phyloP scores from a whole-genome alignment of 2,888 invertebrate species.

The Noctua fimbriata region DNA sequence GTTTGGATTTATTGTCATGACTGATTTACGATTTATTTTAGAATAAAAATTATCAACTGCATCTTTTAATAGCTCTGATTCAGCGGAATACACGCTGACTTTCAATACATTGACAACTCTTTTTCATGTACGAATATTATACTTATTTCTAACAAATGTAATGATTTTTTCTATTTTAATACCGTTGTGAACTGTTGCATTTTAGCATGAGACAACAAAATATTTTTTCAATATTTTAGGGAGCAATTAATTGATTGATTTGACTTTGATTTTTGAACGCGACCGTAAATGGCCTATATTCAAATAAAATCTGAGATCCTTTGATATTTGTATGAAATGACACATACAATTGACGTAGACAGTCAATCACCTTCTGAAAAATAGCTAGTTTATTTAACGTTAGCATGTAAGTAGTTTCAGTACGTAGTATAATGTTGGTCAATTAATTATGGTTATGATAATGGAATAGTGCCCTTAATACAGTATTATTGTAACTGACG shows the following conservation, averaged over 20 bases:
- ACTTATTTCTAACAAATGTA: not conserved
- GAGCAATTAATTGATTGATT: not conserved
- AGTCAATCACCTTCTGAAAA: not conserved
- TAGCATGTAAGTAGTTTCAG: not conserved
- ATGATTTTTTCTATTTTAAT: not conserved
- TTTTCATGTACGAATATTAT: not conserved
- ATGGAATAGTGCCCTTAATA: slow-evolving; percentile 3
- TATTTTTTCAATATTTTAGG: not conserved
- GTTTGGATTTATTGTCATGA: slow-evolving; percentile 22
- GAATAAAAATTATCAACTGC: not conserved
- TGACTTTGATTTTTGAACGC: not conserved
- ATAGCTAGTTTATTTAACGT: not conserved
- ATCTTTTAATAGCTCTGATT: slow-evolving; percentile 17
- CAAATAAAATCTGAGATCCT: not conserved
- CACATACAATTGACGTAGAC: not conserved
- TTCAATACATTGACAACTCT: not conserved
- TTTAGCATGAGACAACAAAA: not conserved
- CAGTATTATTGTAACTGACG: slow-evolving; percentile 25
- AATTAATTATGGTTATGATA: not conserved
- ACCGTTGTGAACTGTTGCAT: not conserved
- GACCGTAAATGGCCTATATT: not conserved
- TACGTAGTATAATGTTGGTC: not conserved
- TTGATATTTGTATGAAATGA: not conserved
- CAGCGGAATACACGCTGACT: not conserved
- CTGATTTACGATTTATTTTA: slow-evolving; percentile 10